Evolutionary conservation across 2,888 invertebrate species (phyloP).

Genomic region (Parochlus steinenii): DNA sequence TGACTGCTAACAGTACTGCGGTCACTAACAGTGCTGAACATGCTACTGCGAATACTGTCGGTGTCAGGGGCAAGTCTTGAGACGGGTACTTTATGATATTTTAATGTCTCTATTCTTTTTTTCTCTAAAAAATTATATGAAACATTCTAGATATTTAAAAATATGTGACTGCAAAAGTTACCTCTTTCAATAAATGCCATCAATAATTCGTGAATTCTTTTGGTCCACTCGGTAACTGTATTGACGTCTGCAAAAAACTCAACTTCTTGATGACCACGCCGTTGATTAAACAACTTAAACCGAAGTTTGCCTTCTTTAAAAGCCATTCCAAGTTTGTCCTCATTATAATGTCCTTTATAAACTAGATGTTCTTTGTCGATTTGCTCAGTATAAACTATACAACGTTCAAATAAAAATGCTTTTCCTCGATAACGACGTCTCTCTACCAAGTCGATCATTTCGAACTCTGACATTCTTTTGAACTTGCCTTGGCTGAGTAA

Average conservation of each 20-base stretch:
- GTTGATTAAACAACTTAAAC: conserved; percentile 16
- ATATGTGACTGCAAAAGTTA: neutral
- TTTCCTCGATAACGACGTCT: conserved; percentile 25
- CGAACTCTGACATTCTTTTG: conserved; percentile 26
- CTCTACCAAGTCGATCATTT: conserved; percentile 22
- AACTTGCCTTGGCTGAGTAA: conserved; percentile 28
- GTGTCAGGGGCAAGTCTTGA: neutral
- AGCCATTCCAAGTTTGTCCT: conserved; percentile 25
- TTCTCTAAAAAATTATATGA: conserved; percentile 5
- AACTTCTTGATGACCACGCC: conserved; percentile 24
- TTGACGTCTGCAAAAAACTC: conserved; percentile 23
- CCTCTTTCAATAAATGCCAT: conserved; percentile 9
- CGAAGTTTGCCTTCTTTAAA: conserved; percentile 12
- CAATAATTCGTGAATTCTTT: conserved; percentile 5
- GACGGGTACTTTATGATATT: neutral
- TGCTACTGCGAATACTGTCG: conserved; percentile 4
- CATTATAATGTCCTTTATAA: conserved; percentile 28
- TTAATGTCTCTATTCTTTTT: neutral
- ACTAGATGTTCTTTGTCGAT: conserved; percentile 23
- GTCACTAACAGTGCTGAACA: conserved; percentile 3
- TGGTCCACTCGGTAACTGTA: conserved; percentile 8
- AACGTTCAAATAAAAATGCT: conserved; percentile 29
- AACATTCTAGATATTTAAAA: neutral
- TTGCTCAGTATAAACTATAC: conserved; percentile 28
- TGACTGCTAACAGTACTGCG: conserved; percentile 4